Evolutionary conservation across 1,140 invertebrate genomes (phyloP).

Genomic region (Brachionus manjavacas): DNA sequence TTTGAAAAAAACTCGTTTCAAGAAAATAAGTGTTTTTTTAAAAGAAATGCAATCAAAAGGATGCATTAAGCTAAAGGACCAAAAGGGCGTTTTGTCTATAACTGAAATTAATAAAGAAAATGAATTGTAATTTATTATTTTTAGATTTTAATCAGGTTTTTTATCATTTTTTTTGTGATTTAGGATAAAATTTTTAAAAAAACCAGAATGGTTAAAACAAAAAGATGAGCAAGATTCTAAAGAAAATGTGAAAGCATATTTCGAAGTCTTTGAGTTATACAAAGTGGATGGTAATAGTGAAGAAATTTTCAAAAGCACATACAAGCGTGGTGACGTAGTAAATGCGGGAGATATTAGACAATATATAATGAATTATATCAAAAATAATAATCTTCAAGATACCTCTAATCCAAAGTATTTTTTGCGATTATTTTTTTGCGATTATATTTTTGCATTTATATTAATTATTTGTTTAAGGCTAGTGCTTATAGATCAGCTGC

Average conservation of each 20-base stretch:
- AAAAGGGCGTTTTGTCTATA: constrained; percentile 39
- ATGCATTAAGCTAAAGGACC: constrained; percentile 32
- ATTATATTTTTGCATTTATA: neutral
- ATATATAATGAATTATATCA: constrained; percentile 37
- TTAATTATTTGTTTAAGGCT: neutral
- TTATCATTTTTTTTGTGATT: neutral
- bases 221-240: neutral
- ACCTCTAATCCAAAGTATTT: neutral
- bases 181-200: constrained; percentile 31
- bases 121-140: neutral
- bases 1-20: constrained; percentile 37
- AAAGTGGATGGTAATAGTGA: constrained; percentile 37
- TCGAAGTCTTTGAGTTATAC: constrained; percentile 2
- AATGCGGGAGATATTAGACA: neutral
- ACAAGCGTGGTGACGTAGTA: constrained; percentile 10
- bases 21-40: constrained; percentile 38
- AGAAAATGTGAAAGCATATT: neutral
- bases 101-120: constrained; percentile 38
- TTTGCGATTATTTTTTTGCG: no score
- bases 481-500: neutral
- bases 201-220: constrained; percentile 41
- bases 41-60: constrained; percentile 31
- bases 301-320: neutral
- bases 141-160: neutral
- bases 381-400: constrained; percentile 21